These are phyloP conservation scores for Saccopteryx bilineata DNA, from an alignment of 2,113 vertebrate genomes.

Conservation along the genomic window DNA sequence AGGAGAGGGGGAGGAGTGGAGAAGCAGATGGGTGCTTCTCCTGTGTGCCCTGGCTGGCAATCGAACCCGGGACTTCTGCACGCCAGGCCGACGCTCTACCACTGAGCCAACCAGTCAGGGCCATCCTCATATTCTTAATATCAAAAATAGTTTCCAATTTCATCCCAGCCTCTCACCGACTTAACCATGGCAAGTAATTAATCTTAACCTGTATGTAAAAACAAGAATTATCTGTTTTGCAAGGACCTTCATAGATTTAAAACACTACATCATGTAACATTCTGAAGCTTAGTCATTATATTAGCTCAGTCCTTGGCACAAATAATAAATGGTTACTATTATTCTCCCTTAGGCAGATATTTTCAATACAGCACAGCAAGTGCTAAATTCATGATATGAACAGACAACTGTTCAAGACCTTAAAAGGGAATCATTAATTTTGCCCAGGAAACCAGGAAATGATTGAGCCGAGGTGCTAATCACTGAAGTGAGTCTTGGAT, in stretches of 20 bases:
- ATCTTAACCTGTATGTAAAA: conserved; percentile 21
- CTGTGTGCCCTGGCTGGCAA: no score
- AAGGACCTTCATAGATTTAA: neutral
- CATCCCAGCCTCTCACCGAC: neutral
- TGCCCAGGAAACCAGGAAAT: neutral
- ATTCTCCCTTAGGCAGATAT: neutral
- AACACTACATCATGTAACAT: neutral
- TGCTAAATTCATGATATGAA: neutral
- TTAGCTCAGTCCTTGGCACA: neutral
- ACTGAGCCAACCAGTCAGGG: no score
- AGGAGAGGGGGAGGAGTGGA: no score
- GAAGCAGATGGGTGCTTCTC: no score
- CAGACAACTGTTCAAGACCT: neutral
- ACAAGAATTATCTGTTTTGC: neutral
- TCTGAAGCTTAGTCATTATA: neutral
- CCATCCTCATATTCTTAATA: no score
- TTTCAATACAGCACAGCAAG: neutral
- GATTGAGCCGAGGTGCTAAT: neutral
- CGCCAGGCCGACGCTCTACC: no score
- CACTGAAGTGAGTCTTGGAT: neutral
- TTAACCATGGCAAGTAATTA: neutral
- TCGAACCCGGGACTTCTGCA: no score
- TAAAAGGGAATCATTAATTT: neutral
- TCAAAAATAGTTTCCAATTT: neutral
- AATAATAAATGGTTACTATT: neutral